Evolutionary conservation across 1,140 invertebrate genomes (phyloP), one percentile per base, ranked within the genome.

Genomic region (Drosophila setifemur): DNA sequence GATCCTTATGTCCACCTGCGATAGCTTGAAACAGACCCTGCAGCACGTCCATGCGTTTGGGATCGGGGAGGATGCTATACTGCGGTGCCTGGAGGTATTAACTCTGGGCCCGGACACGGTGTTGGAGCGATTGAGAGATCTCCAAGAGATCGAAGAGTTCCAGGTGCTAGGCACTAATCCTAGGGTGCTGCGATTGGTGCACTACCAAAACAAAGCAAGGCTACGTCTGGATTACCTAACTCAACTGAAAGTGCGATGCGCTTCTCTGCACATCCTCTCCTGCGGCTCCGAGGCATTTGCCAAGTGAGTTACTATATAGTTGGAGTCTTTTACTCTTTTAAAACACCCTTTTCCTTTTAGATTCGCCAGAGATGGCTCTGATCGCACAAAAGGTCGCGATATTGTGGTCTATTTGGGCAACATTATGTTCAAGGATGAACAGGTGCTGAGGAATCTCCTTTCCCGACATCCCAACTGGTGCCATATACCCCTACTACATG

Each of bases 141-240:
- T 93, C 0, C 86, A 90, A 12, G 88, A 89, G 28, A 89, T 91
- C n/a, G 92, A 92, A 19, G 91, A 93, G 68, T 93, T 92, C 45
- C 76, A 92, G 63, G 90, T 92, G 8, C 74, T 93, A 7, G 85
- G 83, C 33, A 90, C 91, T 8, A 92, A 93, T 88, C 92, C 92
- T 2, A 90, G 93, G 26, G 90, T 93, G 2, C 70, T 93, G 3
- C 89, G 91, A 2, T 75, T 93, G 57, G 91, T 93, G 0, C 91
- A 93, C 47, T 92, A 93, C 64, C 92, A 93, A 70, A 92, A 90
- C 19, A 93, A 93, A 74, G 92, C 93, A 44, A 73, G 91, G 8
- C 40, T 88, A 4, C 90, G 93, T 19, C 57, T 93, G 5, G 87
- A 90, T 3, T 92, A 92, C 72, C 91, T 93, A 6, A 90, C 92